Evolutionary conservation across 2,113 vertebrate species (phyloP).

Genomic region (Meles meles): DNA sequence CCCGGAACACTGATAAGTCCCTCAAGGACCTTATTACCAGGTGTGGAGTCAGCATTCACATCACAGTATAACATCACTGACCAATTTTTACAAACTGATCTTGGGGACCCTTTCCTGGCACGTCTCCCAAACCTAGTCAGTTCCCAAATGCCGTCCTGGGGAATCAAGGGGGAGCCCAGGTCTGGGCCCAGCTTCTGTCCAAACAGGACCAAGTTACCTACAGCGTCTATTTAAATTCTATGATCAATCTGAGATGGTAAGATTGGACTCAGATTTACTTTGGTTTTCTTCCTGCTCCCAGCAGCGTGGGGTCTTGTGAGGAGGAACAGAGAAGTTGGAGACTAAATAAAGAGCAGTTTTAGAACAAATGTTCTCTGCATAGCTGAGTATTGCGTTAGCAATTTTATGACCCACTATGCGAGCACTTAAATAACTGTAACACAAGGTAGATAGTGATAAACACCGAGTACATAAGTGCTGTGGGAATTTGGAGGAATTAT

Average conservation of each 20-base stretch:
- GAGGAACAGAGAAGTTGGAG: neutral
- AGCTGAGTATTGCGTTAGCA: neutral
- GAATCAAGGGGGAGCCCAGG: neutral
- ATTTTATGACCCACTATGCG: neutral
- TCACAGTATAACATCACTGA: neutral
- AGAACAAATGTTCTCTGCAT: neutral
- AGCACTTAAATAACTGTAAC: constrained; percentile 39
- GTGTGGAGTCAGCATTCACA: neutral
- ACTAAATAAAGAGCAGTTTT: constrained; percentile 26
- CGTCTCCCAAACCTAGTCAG: neutral
- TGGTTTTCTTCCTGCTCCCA: neutral
- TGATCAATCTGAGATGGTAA: neutral
- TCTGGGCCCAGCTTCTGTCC: neutral
- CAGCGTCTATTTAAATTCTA: neutral
- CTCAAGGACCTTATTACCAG: neutral
- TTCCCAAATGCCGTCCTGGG: neutral
- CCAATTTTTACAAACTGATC: neutral
- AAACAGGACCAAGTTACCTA: neutral
- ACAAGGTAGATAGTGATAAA: constrained; percentile 5
- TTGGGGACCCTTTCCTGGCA: neutral
- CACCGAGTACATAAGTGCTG: neutral
- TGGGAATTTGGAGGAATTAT: constrained; percentile 8
- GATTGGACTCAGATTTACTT: neutral
- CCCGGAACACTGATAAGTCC: fast-evolving
- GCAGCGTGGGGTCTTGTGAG: neutral